Evolutionary conservation across 2,797 vertebrate species (phyloP), one percentile per base, ranked within the genome.

Genomic region (Poecilia gillii): DNA sequence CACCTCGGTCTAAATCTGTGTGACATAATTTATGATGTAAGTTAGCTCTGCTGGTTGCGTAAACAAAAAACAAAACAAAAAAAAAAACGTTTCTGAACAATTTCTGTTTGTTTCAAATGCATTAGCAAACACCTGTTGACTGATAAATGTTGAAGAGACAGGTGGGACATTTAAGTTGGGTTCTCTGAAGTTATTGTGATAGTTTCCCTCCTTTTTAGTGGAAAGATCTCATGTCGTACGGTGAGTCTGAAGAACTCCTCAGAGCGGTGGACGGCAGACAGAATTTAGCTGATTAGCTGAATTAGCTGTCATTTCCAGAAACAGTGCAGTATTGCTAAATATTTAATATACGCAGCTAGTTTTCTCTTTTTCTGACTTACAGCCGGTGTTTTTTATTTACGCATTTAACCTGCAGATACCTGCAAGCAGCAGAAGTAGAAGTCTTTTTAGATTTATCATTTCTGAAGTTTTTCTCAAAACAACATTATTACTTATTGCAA

Each of bases 11-110:
- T 74, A 82, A 85, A 84, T 82, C 86, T 66, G 72, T 47, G 82
- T 87, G 85, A 87, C 84, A 81, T 90, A 0, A 84, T 79, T 85
- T 85, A 45, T 78, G 70, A 87, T 85, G 87, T 79, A 81, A 84
- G n/a, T 28, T 39, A 25, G 18, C 36, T 31, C 14, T 66, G 73
- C 68, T 77, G 36, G 9, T 41, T 12, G 36, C 64, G 2, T 41
- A 5, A 25, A 68, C n/a, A n/a, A 41, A 39, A 62, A 62, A 31
- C 31, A 31, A 31, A 31, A n/a, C n/a, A 1, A 31, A 47, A 11
- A 43, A 45, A 23, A 8, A 9, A 20, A 51, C 2, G 18, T 66
- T 66, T 25, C 64, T 41, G 64, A 68, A 12, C 20, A 0, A 25
- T 25, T 68, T 68, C 1, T 39, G 33, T 12, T 68, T 20, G 9